Evolutionary conservation across 1,140 invertebrate species (phyloP), one percentile per base, ranked within the genome.

Genomic region (Heterodera carotae): DNA sequence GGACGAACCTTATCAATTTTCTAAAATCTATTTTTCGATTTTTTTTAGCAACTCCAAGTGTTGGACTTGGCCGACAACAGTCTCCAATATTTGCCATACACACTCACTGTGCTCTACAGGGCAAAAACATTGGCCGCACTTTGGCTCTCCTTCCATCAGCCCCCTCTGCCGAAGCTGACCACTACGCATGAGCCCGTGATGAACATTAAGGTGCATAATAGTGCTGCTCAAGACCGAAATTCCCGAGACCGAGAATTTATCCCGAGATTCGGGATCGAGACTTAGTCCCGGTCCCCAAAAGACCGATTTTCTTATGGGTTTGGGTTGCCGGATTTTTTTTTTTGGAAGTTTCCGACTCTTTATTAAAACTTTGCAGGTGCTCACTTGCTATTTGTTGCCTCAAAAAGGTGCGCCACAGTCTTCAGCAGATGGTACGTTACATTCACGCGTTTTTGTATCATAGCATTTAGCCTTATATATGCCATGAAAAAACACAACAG

Each of bases 71-170:
- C 95, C 75, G 95, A 95, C 33, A 99, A 99, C 89, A 92, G 93
- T 92, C 90, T 99, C 86, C 93, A 95, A 84, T 93, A 96, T 90
- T 91, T 98, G 86, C 97, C 96, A 43, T 94, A 95, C 87, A 94
- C 94, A 22, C 90, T 99, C 85, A 93, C 96, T 31, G 94, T 94
- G 86, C 90, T 98, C 25, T 81, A 81, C 68, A 53, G 84, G 25
- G 22, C 36, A 25, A 80, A 81, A 56, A 95, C 94, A 88, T 90
- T 99, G 76, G 97, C 97, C 89, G 97, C 97, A 2, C 92, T 99
- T 56, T 99, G 97, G 97, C 89, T 99, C 81, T 96, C 96, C 43
- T 96, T 99, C 89, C 99, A 98, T 89, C 97, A 90, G 81, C 94
- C 96, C 31, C 95, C 99, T 2, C 92, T 99, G 91, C 91, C 98